Evolutionary conservation across 2,888 invertebrate genomes (phyloP).

Genomic region (Bugula neritina): DNA sequence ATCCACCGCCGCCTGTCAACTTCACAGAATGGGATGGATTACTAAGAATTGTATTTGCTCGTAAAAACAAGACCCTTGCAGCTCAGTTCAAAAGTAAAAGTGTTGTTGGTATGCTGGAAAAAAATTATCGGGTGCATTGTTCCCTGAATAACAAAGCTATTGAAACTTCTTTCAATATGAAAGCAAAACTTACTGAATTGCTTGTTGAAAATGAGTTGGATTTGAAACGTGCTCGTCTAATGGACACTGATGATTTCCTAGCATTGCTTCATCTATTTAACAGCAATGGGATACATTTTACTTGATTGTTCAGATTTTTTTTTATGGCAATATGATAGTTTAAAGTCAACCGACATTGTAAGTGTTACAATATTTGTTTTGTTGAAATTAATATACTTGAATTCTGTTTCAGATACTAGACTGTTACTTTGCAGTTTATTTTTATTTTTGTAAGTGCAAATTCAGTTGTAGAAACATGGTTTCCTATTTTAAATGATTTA

Average conservation of each 20-base stretch:
- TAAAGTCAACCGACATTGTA: neutral
- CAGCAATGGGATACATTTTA: constrained; percentile 85
- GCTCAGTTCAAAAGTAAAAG: constrained; percentile 72
- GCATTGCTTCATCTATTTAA: constrained; percentile 80
- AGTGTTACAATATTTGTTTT: neutral
- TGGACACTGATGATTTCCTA: constrained; percentile 96
- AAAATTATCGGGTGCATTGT: constrained; percentile 83
- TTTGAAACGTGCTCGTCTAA: constrained; percentile 76
- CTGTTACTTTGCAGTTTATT: no score
- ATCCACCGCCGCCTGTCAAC: constrained; percentile 91
- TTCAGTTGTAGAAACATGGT: no score
- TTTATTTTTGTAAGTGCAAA: no score
- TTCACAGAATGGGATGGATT: constrained; percentile 96
- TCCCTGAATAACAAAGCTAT: constrained; percentile 78
- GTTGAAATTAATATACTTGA: neutral
- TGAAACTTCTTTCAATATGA: constrained; percentile 70
- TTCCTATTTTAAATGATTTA: no score
- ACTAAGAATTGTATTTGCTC: constrained; percentile 83
- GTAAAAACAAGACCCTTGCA: constrained; percentile 92
- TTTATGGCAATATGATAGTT: neutral
- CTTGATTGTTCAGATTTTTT: constrained; percentile 52
- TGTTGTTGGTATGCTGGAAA: constrained; percentile 75
- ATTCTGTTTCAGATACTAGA: no score
- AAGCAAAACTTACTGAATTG: constrained; percentile 70
- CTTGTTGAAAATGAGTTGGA: constrained; percentile 65